A percentile compares a stretch with the other conserved stretches of the same genome.
These are phyloP conservation scores for Trogon melanurus DNA, from an alignment of 2,113 vertebrate species.

Conservation along the genomic window DNA sequence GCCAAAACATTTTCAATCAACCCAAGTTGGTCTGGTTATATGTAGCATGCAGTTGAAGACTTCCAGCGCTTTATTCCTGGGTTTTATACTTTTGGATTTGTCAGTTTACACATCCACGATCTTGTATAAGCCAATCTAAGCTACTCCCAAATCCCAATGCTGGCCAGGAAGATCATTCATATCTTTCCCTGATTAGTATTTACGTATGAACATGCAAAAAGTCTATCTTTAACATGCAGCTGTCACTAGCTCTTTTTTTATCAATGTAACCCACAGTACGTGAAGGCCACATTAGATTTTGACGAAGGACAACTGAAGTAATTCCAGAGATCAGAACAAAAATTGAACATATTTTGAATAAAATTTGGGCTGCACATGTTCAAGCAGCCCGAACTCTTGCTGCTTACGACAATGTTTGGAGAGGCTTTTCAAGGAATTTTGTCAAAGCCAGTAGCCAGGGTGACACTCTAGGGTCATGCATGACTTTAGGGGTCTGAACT, in stretches of 20 bases:
- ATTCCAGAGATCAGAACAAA: not conserved
- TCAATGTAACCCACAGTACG: not conserved
- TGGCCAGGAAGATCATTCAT: not conserved
- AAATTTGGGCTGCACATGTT: not conserved
- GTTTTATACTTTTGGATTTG: not conserved
- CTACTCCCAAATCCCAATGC: not conserved
- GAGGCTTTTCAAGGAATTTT: not conserved
- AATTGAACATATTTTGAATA: not conserved
- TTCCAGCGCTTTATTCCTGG: constrained; percentile 31
- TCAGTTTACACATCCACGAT: not conserved
- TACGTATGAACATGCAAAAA: not conserved
- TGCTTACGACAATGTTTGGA: not conserved
- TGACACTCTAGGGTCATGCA: not conserved
- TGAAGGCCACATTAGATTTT: not conserved
- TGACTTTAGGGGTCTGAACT: not conserved
- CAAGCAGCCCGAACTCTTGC: not conserved
- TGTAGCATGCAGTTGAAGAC: not conserved
- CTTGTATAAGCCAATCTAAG: not conserved
- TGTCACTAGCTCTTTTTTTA: not conserved
- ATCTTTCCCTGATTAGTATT: not conserved
- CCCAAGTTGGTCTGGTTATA: not conserved
- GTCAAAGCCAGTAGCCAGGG: not conserved
- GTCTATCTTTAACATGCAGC: not conserved
- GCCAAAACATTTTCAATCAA: not conserved
- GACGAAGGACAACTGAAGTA: not conserved